Base-by-base conservation (phyloP, 2,797 vertebrate species). In the Gouania willdenowi region DNA sequence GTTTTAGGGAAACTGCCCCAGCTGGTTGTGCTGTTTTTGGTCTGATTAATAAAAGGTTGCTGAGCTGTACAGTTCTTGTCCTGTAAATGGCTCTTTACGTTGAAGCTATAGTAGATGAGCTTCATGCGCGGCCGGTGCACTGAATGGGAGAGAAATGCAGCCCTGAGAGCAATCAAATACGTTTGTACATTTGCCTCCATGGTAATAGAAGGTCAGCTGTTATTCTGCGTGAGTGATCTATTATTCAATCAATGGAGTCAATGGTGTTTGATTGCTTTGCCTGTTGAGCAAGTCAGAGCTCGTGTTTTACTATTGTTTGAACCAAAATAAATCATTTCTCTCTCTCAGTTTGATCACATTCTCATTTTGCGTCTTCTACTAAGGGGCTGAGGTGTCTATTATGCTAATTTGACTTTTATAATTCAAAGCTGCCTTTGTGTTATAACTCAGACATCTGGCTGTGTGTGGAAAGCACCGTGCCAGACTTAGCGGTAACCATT, bases 401-500 rank as follows among this genome's bases (percentile, higher is more conserved):
- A 58, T 49, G 35, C 26, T 37, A 51, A 55, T 59, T 28, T 29
- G 13, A 27, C 41, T 54, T 53, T 39, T 41, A 38, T 51, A 41
- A 60, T 58, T 26, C 5, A 44, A 33, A 49, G 47, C 21, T 37
- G 10, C 25, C 0, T 54, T 21, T 10, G 21, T 36, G 0, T 42
- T 34, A 38, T 55, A 39, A 42, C 35, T 61, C 23, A n/a, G 51
- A 66, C 58, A 54, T 25, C 1, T 56, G 33, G 47, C 60, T 58
- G 33, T 70, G 58, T 62, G 32, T 63, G 22, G 12, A 41, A 48
- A 42, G 9, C 20, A 46, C 49, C 18, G 31, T 34, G 10, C 42
- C 39, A 15, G 42, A 16, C 37, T 51, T 15, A 50, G 54, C 39
- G 21, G 52, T 58, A 58, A 56, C 66, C 48, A 56, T 73, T 71